Conservation (phyloP, 2,113 vertebrate species). For the Ia io region DNA sequence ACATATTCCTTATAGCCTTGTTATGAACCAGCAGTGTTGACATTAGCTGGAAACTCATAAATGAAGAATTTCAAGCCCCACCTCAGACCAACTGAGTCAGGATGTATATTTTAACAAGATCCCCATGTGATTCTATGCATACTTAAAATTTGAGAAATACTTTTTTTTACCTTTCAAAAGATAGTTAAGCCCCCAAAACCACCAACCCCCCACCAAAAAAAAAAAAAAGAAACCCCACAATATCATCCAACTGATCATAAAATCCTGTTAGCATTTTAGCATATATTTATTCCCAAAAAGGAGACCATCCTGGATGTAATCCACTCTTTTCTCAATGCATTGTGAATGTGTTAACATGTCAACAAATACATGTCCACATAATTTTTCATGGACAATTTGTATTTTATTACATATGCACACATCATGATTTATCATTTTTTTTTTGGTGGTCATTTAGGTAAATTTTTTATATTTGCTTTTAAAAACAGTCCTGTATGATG, state of each 20-base stretch:
- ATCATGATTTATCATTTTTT: background rate
- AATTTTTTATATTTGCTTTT: background rate
- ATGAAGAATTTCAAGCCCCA: background rate
- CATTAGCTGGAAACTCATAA: background rate
- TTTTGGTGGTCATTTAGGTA: background rate
- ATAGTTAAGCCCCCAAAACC: background rate
- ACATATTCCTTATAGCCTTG: background rate
- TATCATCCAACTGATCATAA: background rate
- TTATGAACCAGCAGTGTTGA: background rate
- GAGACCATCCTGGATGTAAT: background rate
- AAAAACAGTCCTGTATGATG: background rate
- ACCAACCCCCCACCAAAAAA: background rate
- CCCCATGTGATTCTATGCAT: background rate
- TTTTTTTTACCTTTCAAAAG: background rate
- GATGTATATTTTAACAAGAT: background rate
- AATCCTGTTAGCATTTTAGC: background rate
- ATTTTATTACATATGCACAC: background rate
- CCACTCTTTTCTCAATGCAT: background rate
- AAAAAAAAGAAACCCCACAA: background rate
- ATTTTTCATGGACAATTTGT: background rate
- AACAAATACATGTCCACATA: background rate
- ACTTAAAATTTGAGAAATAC: background rate
- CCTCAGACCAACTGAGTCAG: background rate
- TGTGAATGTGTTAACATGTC: background rate
- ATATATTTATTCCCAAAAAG: background rate